Percentiles rank a stretch among this genome's conserved stretches.
Evolutionary conservation across 2,113 vertebrate species (phyloP).

Genomic region (Neogobius melanostomus): DNA sequence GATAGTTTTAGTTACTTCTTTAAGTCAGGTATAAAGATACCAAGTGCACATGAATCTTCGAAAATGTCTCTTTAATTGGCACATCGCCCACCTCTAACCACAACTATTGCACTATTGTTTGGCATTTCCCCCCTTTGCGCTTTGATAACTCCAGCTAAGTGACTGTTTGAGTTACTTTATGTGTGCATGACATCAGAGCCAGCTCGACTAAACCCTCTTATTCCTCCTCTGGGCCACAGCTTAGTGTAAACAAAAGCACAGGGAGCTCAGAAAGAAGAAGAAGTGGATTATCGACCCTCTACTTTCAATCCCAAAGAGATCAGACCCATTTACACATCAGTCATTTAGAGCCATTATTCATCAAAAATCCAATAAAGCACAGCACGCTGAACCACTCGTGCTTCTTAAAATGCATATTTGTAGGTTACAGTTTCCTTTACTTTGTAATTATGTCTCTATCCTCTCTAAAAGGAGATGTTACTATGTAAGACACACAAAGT

Average conservation of each 20-base stretch:
- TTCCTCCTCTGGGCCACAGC: constrained; percentile 70
- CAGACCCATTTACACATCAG: constrained; percentile 70
- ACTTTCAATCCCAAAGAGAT: constrained; percentile 64
- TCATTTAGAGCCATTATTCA: constrained; percentile 66
- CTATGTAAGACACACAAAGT: too few relatives aligned
- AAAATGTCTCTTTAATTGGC: too few relatives aligned
- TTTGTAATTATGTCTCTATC: too few relatives aligned
- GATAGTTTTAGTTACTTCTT: too few relatives aligned
- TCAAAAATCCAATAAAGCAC: constrained; percentile 47
- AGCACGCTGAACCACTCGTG: too few relatives aligned
- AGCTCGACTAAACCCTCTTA: constrained; percentile 70
- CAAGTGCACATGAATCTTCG: too few relatives aligned
- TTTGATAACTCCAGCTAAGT: constrained; percentile 23
- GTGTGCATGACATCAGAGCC: constrained; percentile 55
- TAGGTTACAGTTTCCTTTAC: too few relatives aligned
- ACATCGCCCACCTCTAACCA: not conserved
- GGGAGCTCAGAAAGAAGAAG: constrained; percentile 56
- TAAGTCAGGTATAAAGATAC: too few relatives aligned
- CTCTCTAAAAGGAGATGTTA: too few relatives aligned
- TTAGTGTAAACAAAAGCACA: constrained; percentile 74
- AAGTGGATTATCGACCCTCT: constrained; percentile 71
- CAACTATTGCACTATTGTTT: constrained; percentile 1
- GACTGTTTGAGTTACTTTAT: constrained; percentile 1
- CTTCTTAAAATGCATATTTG: too few relatives aligned
- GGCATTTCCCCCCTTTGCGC: constrained; percentile 8